Conservation (phyloP, 2,113 vertebrate genomes). For the Candoia aspera region DNA sequence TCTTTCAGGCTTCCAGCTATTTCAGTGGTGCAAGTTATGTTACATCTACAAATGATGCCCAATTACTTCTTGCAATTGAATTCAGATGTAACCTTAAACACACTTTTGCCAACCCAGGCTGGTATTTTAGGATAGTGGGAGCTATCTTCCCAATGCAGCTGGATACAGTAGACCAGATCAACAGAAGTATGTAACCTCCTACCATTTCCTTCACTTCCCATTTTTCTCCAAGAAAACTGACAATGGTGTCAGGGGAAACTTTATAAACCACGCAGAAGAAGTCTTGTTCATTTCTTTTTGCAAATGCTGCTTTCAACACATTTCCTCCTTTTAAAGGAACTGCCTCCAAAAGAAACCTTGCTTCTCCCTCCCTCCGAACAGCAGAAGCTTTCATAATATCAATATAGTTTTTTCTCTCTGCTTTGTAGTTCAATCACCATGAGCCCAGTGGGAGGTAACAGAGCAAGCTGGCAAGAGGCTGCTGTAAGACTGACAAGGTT, state of each 20-base stretch:
- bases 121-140: no score
- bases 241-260: not conserved
- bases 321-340: not conserved
- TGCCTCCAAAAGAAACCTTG: not conserved
- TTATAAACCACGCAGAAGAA: not conserved
- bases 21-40: not conserved
- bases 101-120: no score
- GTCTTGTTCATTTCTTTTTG: not conserved
- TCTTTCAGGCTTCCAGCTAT: not conserved
- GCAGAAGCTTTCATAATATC: no score
- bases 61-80: not conserved
- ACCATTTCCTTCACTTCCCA: not conserved
- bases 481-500: not conserved
- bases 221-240: not conserved
- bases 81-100: not conserved
- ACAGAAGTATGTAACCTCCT: not conserved
- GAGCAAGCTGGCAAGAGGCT: not conserved
- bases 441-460: no score
- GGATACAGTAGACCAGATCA: no score
- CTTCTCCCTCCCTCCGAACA: not conserved
- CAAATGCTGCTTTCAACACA: not conserved
- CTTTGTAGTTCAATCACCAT: not conserved
- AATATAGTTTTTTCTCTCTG: not conserved
- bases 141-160: no score
- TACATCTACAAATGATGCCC: not conserved